These are phyloP conservation scores for Anas platyrhynchos DNA, from an alignment of 2,113 vertebrate species.

Conservation along the genomic window DNA sequence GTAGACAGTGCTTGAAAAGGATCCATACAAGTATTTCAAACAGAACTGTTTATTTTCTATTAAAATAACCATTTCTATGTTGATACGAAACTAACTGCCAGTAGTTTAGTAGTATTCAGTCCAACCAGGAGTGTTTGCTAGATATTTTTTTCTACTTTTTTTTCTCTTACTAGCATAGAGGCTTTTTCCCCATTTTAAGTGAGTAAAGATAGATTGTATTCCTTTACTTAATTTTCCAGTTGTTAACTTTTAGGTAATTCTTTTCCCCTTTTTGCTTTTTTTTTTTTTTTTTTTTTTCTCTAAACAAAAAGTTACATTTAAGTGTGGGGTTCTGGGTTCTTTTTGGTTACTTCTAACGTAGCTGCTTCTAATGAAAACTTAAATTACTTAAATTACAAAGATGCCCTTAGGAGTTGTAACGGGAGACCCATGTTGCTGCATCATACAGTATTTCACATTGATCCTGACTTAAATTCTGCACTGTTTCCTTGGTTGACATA, in stretches of 20 bases:
- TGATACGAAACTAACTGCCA: not conserved
- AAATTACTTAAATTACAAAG: not conserved
- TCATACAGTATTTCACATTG: not conserved
- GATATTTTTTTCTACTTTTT: not conserved
- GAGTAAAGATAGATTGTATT: not conserved
- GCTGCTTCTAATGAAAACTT: not conserved
- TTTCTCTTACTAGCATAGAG: not conserved
- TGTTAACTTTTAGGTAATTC: not conserved
- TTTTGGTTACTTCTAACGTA: not conserved
- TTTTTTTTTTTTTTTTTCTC: not conserved
- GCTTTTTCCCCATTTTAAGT: not conserved
- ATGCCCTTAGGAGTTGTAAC: not conserved
- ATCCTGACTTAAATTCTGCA: not conserved
- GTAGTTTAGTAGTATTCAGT: not conserved
- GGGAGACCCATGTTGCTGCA: not conserved
- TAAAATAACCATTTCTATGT: not conserved
- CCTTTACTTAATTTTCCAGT: not conserved
- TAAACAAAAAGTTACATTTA: not conserved
- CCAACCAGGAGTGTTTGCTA: not conserved
- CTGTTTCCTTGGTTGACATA: not conserved
- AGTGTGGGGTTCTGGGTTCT: not conserved
- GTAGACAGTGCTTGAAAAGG: not conserved
- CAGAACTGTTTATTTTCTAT: not conserved
- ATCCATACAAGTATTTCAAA: not conserved
- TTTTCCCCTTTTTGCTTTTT: not conserved